Conservation (phyloP, 2,888 invertebrate genomes). For the Andrena trimmerana region DNA sequence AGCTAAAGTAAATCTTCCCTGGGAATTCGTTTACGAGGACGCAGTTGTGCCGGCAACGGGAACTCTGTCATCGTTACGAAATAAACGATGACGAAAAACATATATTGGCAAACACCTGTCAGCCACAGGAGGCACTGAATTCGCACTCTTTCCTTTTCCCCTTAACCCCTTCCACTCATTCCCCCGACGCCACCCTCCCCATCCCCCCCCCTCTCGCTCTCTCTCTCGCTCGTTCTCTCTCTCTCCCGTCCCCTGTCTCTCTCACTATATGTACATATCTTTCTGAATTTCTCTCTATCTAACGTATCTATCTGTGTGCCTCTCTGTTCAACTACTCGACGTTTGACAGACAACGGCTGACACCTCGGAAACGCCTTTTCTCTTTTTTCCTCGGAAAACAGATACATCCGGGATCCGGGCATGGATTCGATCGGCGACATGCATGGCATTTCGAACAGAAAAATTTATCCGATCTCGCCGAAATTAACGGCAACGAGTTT, state of each 20-base stretch:
- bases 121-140: constrained; percentile 49
- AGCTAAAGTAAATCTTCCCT: not conserved
- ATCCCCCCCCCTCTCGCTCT: not conserved
- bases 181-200: not conserved
- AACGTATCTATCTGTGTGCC: not conserved
- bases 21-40: not conserved
- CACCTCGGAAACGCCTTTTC: constrained; percentile 59
- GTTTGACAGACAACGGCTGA: constrained; percentile 39
- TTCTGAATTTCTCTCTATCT: constrained; percentile 12
- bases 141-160: constrained; percentile 6
- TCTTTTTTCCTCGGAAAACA: constrained; percentile 19
- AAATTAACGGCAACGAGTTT: constrained; percentile 7
- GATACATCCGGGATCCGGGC: constrained; percentile 18
- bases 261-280: not conserved
- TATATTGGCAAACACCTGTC: constrained; percentile 70
- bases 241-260: constrained; percentile 3
- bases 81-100: constrained; percentile 58
- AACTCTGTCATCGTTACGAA: constrained; percentile 52
- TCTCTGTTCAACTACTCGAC: constrained; percentile 28
- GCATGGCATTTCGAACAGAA: not conserved
- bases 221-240: not conserved
- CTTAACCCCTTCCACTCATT: not conserved
- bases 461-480: not conserved
- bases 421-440: constrained; percentile 24
- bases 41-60: constrained; percentile 8